Percentiles rank a stretch among this genome's conserved stretches.
These are phyloP conservation scores for Sinodicranocentrus sp. DNA, from an alignment of 2,888 invertebrate species.

Conservation along the genomic window DNA sequence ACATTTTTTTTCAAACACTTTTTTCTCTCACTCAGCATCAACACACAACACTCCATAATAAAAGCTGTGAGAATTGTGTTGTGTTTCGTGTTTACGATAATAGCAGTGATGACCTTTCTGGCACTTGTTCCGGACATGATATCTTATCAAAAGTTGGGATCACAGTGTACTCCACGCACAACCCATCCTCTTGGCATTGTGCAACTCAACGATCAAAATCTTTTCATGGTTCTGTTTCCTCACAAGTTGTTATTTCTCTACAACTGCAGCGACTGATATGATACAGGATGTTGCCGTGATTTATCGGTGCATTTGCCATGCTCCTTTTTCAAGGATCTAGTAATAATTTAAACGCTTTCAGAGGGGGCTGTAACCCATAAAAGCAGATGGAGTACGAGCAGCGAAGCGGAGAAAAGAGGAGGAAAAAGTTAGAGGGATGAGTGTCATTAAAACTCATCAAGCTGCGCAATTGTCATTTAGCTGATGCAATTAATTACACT, in stretches of 20 bases:
- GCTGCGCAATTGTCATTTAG: conserved; percentile 23
- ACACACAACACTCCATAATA: background rate
- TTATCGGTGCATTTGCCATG: background rate
- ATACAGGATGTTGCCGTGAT: background rate
- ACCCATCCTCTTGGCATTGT: background rate
- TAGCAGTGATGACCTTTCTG: conserved; percentile 53
- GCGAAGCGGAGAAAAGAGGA: background rate
- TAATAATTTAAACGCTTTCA: background rate
- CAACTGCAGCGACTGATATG: background rate
- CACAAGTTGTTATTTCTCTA: too few species aligned
- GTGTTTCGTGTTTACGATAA: conserved; percentile 31
- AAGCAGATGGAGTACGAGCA: background rate
- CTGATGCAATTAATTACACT: conserved; percentile 52
- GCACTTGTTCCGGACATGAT: conserved; percentile 24
- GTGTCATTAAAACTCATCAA: conserved; percentile 29
- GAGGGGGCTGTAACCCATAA: background rate
- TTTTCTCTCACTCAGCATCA: background rate
- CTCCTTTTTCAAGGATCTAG: background rate
- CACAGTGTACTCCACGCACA: background rate
- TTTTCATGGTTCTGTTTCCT: background rate
- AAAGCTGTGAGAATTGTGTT: background rate
- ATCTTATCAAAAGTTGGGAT: background rate
- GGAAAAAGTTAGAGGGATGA: background rate
- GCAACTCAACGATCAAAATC: background rate
- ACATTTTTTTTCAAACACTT: conserved; percentile 33